A percentile compares a stretch with the other conserved stretches of the same genome.
Conservation (phyloP, 2,797 vertebrate genomes). For the Malurus leucopterus region DNA sequence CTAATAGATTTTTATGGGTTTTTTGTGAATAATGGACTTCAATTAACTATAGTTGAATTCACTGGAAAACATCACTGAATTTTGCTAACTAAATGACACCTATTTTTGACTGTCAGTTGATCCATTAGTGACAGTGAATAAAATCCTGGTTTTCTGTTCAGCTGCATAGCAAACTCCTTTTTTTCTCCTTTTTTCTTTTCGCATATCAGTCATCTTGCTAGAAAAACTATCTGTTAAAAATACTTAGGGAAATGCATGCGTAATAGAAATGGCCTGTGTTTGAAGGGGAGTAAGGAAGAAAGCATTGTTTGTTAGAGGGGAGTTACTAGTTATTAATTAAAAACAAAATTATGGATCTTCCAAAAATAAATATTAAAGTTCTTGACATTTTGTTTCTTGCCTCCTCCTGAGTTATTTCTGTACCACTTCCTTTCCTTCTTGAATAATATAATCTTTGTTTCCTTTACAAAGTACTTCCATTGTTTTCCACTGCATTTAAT, state of each 20-base stretch:
- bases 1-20: background rate
- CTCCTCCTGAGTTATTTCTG: slow-evolving; percentile 23
- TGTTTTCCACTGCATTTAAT: slow-evolving; percentile 52
- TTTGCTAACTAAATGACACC: background rate
- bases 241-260: background rate
- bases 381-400: slow-evolving; percentile 23
- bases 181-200: background rate
- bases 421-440: slow-evolving; percentile 36
- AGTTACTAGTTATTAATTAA: background rate
- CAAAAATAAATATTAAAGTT: background rate
- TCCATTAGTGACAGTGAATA: background rate
- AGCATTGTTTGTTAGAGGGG: background rate
- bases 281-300: background rate
- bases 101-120: background rate
- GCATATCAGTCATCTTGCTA: background rate
- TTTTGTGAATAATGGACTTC: background rate
- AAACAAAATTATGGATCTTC: background rate
- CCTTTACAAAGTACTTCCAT: slow-evolving; percentile 44
- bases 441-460: slow-evolving; percentile 49
- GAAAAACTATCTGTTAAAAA: background rate
- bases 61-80: background rate
- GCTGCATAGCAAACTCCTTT: background rate
- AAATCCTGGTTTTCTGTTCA: background rate
- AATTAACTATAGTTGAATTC: background rate
- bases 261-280: background rate